Base-by-base conservation (phyloP, 1,140 invertebrate species). In the Apis florea region DNA sequence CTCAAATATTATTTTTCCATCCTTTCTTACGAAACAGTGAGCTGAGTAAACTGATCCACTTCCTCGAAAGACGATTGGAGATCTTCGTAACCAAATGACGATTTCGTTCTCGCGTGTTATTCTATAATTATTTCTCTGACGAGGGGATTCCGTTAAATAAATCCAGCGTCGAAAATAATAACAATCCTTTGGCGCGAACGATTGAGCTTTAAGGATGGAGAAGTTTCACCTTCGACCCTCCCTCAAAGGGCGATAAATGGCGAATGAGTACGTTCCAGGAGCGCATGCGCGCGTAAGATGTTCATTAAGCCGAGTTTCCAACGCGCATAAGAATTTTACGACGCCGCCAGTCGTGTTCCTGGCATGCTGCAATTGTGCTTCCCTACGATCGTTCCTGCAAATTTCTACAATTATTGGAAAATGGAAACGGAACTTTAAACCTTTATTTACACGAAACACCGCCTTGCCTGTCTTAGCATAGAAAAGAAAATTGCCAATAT, bases 41-140 rank as follows among this genome's bases (percentile, higher is more conserved):
- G 1, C n/a, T 9, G 21, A 47, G 15, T 8, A 26, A 13, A 15
- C 15, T 53, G 15, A 17, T 17, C 5, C 5, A 5, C 4, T 13
- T 13, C 12, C 59, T 12, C 13, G 12, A 12, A 8, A 12, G 11
- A 66, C 12, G 0, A 10, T 1, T 24, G 10, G 0, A 68, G 47
- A 24, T 68, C 24, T 61, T 6, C n/a, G 13, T 49, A 15, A 11
- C n/a, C 21, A 68, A 68, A 68, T 21, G 66, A 68, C 47, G 31
- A 40, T 40, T 40, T 5, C 26, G 31, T 17, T 40, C 26, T 1
- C 6, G 0, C 40, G 31, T 72, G 70, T 72, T 72, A 72, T 72
- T 58, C 54, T 72, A 58, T 59, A 47, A 72, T 72, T 72, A 73
- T 73, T 40, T 31, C n/a, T n/a, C n/a, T 15, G 15, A 13, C 21